phyloP scores from a whole-genome alignment of 1,140 invertebrate species.

The Tigriopus japonicus region DNA sequence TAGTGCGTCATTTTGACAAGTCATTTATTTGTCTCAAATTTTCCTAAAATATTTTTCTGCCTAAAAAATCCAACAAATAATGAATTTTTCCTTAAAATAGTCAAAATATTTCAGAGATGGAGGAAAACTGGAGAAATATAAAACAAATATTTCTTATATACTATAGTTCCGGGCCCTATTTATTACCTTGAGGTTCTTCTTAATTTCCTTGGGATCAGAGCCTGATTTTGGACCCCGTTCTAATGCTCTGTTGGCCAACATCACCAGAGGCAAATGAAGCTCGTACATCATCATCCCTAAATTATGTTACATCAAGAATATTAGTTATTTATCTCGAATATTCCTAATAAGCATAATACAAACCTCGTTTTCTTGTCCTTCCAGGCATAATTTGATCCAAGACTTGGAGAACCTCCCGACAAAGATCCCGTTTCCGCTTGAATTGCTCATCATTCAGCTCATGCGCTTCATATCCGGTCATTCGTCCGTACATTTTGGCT shows the following conservation, averaged over 20 bases:
- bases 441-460: constrained; percentile 2
- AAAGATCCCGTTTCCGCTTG: constrained; percentile 4
- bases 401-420: constrained; percentile 1
- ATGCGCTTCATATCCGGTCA: constrained; percentile 9
- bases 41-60: too few relatives aligned
- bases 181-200: background rate
- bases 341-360: too few relatives aligned
- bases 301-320: background rate
- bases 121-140: too few relatives aligned
- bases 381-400: constrained; percentile 2
- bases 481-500: constrained; percentile 7
- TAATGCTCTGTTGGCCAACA: background rate
- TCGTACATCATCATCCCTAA: constrained; percentile 12
- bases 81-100: too few relatives aligned
- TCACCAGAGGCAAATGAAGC: constrained; percentile 12
- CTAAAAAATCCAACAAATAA: too few relatives aligned
- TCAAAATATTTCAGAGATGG: too few relatives aligned
- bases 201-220: background rate
- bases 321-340: too few relatives aligned
- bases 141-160: too few relatives aligned
- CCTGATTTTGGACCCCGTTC: background rate
- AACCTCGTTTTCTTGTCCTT: background rate
- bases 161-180: background rate
- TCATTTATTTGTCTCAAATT: too few relatives aligned
- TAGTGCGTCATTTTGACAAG: too few relatives aligned